Evolutionary conservation across 2,888 invertebrate genomes (phyloP).

Genomic region (Mesorhabditis spiculigera): DNA sequence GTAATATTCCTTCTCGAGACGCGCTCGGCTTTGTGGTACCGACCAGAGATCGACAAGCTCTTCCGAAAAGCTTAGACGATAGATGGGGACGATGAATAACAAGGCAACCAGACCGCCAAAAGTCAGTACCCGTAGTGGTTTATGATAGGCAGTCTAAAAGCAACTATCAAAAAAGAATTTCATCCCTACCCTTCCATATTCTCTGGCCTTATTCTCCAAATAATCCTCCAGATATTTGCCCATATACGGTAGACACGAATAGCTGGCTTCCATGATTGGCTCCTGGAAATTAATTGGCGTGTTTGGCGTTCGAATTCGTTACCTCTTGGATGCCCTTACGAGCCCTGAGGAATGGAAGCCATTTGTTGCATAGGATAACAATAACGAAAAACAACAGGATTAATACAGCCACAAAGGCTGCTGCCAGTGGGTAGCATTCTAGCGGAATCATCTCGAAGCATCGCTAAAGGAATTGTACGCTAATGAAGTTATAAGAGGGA

Average conservation of each 20-base stretch:
- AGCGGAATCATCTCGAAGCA: background rate
- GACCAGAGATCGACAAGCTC: conserved; percentile 89
- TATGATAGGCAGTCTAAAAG: background rate
- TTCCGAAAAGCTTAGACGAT: conserved; percentile 9
- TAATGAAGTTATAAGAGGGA: background rate
- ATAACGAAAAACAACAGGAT: background rate
- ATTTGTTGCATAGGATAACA: background rate
- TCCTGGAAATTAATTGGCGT: too few relatives aligned
- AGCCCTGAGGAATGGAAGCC: background rate
- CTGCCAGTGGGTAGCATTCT: background rate
- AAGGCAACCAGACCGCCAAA: background rate
- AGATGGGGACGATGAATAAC: background rate
- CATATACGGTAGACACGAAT: too few relatives aligned
- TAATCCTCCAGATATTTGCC: background rate
- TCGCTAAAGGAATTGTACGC: background rate
- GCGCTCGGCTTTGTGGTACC: conserved; percentile 77
- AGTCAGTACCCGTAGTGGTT: background rate
- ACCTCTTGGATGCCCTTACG: background rate
- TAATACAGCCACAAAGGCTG: background rate
- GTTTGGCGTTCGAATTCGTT: too few relatives aligned
- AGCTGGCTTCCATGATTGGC: too few relatives aligned
- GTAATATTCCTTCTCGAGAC: conserved; percentile 84
- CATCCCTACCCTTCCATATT: background rate
- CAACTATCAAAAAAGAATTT: background rate
- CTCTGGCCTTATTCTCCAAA: background rate